Evolutionary conservation across 2,888 invertebrate species (phyloP), one percentile per base, ranked within the genome.

Genomic region (Ophion obscuratus): DNA sequence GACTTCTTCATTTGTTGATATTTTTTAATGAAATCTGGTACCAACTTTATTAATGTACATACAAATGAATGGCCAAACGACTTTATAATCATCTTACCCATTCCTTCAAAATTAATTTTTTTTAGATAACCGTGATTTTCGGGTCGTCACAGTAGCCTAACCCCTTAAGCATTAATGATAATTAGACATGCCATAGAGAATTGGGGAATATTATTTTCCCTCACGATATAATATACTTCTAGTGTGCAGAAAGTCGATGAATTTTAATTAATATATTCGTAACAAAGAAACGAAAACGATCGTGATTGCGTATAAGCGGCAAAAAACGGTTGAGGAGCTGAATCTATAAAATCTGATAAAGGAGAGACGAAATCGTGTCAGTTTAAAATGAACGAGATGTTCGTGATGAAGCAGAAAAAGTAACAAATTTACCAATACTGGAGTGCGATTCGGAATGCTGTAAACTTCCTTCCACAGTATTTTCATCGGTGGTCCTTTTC

Each of bases 381-480:
- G 64, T 20, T n/a, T 14, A 61, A 17, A 78, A n/a, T 53, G n/a
- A 40, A 27, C 36, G 20, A 80, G 64, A 64, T 44, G 17, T 17
- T 67, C 67, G 20, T 24, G 40, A 73, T n/a, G n/a, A 57, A n/a
- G 17, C 17, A 40, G 11, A 9, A 64, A 57, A 66, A 36, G n/a
- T n/a, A 36, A 61, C 7, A 73, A 74, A 64, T 91, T 92, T 89
- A 94, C 94, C 94, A 67, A 95, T 95, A 88, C 95, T 95, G 14
- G 94, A 95, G 47, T 93, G 93, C 10, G 94, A 94, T 36, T 91
- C 91, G 44, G 94, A 94, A 89, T 93, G 94, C 82, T 90, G 88
- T 20, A 94, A 88, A 71, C 90, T 76, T 67, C 68, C 83, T 66
- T 76, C 90, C 11, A 20, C 80, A 24, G 86, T 20, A 57, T 76